Percentiles rank a stretch among this genome's conserved stretches.
phyloP scores from a whole-genome alignment of 2,797 vertebrate species.

The Chaenodraco wilsoni region DNA sequence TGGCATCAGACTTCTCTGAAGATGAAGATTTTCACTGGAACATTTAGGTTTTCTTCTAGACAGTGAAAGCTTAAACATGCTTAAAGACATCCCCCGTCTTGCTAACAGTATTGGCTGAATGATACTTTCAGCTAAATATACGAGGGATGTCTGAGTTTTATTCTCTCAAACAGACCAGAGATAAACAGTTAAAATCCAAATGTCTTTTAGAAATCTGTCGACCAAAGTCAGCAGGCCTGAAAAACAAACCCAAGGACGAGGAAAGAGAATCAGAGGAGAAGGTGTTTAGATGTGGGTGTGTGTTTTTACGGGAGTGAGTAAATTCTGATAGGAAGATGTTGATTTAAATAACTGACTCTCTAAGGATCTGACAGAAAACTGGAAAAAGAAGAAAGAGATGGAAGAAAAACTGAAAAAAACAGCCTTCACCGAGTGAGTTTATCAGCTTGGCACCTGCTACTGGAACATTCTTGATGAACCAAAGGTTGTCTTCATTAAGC shows the following conservation, averaged over 20 bases:
- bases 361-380: slow-evolving; percentile 82
- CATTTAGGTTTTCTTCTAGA: slow-evolving; percentile 18
- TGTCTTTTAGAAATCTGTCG: slow-evolving; percentile 61
- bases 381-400: slow-evolving; percentile 73
- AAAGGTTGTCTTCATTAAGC: slow-evolving; percentile 99
- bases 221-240: slow-evolving; percentile 53
- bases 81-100: slow-evolving; percentile 15
- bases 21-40: background rate
- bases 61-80: slow-evolving; percentile 30
- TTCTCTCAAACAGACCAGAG: slow-evolving; percentile 25
- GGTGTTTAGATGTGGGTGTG: slow-evolving; percentile 40
- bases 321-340: slow-evolving; percentile 79
- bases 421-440: slow-evolving; percentile 91
- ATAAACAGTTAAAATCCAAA: slow-evolving; percentile 39
- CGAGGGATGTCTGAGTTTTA: slow-evolving; percentile 6
- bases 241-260: slow-evolving; percentile 66
- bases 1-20: background rate
- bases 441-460: slow-evolving; percentile 98
- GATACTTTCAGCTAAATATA: background rate
- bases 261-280: slow-evolving; percentile 46
- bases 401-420: slow-evolving; percentile 58
- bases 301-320: slow-evolving; percentile 59
- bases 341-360: slow-evolving; percentile 86
- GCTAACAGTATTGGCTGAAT: slow-evolving; percentile 38
- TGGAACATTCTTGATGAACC: slow-evolving; percentile 99